Evolutionary conservation across 2,113 vertebrate genomes (phyloP).

Genomic region (Leptocoma aspasia): DNA sequence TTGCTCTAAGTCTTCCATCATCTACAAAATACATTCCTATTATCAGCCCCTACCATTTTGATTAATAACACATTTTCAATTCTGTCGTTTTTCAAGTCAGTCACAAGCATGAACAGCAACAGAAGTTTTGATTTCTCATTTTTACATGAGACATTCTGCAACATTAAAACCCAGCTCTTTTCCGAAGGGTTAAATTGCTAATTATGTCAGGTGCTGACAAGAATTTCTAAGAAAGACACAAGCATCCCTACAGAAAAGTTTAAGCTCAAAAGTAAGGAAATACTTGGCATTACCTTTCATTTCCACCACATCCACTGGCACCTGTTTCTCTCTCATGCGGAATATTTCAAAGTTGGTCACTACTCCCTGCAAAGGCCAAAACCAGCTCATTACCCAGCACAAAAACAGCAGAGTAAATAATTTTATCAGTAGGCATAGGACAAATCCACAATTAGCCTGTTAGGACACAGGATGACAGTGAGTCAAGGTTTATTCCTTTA

Average conservation of each 20-base stretch:
- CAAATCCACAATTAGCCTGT: background rate
- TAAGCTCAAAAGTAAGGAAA: background rate
- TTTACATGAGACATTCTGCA: background rate
- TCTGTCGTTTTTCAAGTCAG: background rate
- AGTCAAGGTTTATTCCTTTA: background rate
- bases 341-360: constrained; percentile 99
- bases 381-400: background rate
- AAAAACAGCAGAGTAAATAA: background rate
- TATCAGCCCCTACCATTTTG: background rate
- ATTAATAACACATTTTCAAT: background rate
- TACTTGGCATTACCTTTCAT: constrained; percentile 87
- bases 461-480: background rate
- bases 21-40: background rate
- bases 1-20: background rate
- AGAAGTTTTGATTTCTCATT: background rate
- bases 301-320: constrained; percentile 97
- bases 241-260: background rate
- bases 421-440: background rate
- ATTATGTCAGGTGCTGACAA: background rate
- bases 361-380: constrained; percentile 80
- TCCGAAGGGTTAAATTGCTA: background rate
- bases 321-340: constrained; percentile 98
- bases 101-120: background rate
- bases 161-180: background rate
- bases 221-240: background rate